A percentile compares a stretch with the other conserved stretches of the same genome.
phyloP scores from a whole-genome alignment of 2,113 vertebrate genomes.

The Rostratula benghalensis region DNA sequence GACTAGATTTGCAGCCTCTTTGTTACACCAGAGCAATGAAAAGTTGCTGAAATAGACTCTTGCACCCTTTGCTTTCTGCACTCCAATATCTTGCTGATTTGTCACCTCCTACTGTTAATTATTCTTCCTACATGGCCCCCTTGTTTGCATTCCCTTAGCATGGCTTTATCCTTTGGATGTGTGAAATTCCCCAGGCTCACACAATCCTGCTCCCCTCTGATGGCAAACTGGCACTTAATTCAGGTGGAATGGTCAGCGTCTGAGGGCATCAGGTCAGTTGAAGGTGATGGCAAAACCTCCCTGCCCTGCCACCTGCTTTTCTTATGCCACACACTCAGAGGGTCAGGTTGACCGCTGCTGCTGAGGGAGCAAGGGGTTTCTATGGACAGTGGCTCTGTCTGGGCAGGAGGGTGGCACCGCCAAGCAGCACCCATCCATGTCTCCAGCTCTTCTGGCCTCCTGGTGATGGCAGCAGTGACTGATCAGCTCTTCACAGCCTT shows the following conservation, averaged over 20 bases:
- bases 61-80: background rate
- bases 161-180: background rate
- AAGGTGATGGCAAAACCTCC: background rate
- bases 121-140: background rate
- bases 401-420: background rate
- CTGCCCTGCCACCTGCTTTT: background rate
- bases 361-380: background rate
- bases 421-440: accelerated
- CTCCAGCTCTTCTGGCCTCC: background rate
- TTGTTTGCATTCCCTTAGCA: background rate
- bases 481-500: background rate
- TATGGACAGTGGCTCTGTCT: background rate
- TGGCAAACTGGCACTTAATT: background rate
- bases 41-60: background rate
- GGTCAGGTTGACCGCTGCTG: accelerated
- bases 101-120: background rate
- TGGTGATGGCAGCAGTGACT: background rate
- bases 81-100: background rate
- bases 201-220: background rate
- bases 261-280: background rate
- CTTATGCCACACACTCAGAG: background rate
- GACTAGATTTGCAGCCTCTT: background rate
- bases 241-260: background rate
- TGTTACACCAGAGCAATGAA: background rate
- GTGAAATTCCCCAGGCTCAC: background rate